These are phyloP conservation scores for Nothocercus julius DNA, from an alignment of 2,113 vertebrate genomes.

Conservation along the genomic window DNA sequence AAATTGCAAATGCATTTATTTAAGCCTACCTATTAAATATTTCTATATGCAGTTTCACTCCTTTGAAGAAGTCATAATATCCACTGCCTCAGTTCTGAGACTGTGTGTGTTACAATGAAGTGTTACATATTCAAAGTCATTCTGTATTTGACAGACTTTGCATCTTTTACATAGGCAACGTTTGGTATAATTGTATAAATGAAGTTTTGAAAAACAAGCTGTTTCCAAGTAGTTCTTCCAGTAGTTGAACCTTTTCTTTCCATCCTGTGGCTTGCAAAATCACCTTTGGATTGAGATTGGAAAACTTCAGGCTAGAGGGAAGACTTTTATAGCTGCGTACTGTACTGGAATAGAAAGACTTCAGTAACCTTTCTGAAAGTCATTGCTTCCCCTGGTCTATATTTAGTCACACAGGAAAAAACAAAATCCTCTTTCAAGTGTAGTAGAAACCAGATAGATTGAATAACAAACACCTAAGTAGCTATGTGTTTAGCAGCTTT, in stretches of 20 bases:
- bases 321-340: constrained; percentile 32
- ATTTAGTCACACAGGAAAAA: constrained; percentile 59
- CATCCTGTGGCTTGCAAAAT: neutral
- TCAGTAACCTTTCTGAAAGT: constrained; percentile 67
- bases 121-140: neutral
- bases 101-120: rapidly evolving
- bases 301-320: constrained; percentile 2
- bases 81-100: neutral
- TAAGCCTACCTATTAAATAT: neutral
- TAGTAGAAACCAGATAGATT: constrained; percentile 43
- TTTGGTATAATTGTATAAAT: neutral
- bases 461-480: neutral
- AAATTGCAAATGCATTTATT: neutral
- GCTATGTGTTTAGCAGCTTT: neutral
- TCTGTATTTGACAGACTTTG: neutral
- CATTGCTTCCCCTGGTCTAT: constrained; percentile 50
- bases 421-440: constrained; percentile 41
- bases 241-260: neutral
- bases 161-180: neutral
- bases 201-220: neutral
- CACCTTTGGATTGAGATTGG: constrained; percentile 1
- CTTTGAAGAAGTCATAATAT: neutral
- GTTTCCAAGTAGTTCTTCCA: neutral
- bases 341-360: constrained; percentile 48
- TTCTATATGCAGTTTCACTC: neutral